Evolutionary conservation across 2,888 invertebrate species (phyloP).

Genomic region (Strigamia maritima): DNA sequence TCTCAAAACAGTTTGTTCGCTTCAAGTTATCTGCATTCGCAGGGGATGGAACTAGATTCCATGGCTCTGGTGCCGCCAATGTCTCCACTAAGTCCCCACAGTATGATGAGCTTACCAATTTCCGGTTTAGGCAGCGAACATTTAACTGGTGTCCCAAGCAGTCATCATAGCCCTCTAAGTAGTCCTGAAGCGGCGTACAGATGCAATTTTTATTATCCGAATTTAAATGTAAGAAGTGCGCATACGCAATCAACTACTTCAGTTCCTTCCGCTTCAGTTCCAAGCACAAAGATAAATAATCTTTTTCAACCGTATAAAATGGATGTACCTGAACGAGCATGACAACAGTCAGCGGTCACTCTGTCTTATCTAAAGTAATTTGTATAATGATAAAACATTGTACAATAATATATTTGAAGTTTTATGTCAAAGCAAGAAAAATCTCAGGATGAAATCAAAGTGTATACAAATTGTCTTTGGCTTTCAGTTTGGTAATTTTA

Average conservation of each 20-base stretch:
- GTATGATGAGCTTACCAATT: conserved; percentile 34
- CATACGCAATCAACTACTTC: conserved; percentile 45
- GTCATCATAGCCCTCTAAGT: neutral
- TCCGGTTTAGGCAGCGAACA: conserved; percentile 42
- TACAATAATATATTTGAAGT: conserved; percentile 11
- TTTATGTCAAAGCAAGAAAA: no score
- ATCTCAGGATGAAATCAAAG: neutral
- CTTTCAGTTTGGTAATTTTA: neutral
- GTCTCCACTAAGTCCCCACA: conserved; percentile 41
- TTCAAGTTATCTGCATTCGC: conserved; percentile 43
- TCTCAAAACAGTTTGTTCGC: conserved; percentile 47
- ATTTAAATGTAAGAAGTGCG: conserved; percentile 44
- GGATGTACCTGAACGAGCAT: conserved; percentile 42
- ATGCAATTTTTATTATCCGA: conserved; percentile 44
- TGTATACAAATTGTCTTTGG: no score
- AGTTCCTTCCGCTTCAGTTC: conserved; percentile 51
- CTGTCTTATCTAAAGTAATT: neutral
- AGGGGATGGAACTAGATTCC: conserved; percentile 40
- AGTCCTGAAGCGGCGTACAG: conserved; percentile 42
- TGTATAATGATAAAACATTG: neutral
- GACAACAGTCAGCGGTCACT: neutral
- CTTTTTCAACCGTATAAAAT: conserved; percentile 74
- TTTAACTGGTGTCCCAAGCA: conserved; percentile 37
- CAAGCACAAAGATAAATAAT: conserved; percentile 56
- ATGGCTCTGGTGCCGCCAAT: conserved; percentile 14